Evolutionary conservation across 2,113 vertebrate species (phyloP).

Genomic region (Noturus placidus): DNA sequence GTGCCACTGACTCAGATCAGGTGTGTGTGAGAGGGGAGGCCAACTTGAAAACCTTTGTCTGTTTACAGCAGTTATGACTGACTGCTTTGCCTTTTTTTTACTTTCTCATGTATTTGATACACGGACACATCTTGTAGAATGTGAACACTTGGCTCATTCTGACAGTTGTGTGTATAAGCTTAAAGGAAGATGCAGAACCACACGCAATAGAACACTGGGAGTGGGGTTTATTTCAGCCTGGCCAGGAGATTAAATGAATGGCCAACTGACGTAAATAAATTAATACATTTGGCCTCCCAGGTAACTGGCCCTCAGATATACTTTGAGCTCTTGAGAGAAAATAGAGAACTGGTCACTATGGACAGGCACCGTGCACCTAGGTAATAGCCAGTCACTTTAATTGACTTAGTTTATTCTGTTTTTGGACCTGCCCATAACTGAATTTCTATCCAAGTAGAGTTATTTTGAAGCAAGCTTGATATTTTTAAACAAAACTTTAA

Average conservation of each 20-base stretch:
- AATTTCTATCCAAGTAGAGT: conserved; percentile 77
- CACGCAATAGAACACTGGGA: conserved; percentile 36
- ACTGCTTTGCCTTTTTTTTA: conserved; percentile 54
- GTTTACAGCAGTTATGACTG: conserved; percentile 54
- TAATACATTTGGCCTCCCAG: conserved; percentile 19
- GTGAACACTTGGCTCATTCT: conserved; percentile 51
- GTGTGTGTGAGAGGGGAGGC: conserved; percentile 38
- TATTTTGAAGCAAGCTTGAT: conserved; percentile 87
- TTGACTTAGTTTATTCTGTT: conserved; percentile 28
- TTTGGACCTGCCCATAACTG: conserved; percentile 41
- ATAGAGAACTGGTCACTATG: conserved; percentile 30
- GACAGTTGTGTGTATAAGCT: conserved; percentile 42
- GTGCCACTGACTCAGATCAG: conserved; percentile 41
- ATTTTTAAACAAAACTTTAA: conserved; percentile 68
- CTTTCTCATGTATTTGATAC: conserved; percentile 60
- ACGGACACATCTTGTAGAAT: conserved; percentile 58
- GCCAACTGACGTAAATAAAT: conserved; percentile 7
- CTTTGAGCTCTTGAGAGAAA: conserved; percentile 20
- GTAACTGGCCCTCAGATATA: conserved; percentile 27
- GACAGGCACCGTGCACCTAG: conserved; percentile 30
- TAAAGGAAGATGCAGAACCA: conserved; percentile 35
- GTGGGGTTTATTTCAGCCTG: conserved; percentile 36
- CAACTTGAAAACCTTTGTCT: conserved; percentile 55
- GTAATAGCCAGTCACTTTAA: conserved; percentile 34
- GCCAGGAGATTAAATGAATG: conserved; percentile 30